Evolutionary conservation across 2,113 vertebrate genomes (phyloP).

Genomic region (Cichladusa arquata): DNA sequence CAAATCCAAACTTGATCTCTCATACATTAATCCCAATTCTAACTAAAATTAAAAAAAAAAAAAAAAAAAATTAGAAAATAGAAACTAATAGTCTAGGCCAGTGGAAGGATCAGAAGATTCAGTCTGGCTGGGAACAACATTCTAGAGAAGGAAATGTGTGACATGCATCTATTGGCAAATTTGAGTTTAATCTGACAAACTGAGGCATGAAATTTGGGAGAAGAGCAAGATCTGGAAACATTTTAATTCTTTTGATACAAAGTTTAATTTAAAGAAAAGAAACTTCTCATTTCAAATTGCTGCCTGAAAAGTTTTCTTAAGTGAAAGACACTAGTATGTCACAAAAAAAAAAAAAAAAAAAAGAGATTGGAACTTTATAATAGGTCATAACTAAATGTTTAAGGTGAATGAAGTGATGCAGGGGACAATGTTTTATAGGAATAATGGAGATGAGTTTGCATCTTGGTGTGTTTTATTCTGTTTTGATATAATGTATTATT

Average conservation of each 20-base stretch:
- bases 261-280: neutral
- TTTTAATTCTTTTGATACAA: neutral
- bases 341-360: neutral
- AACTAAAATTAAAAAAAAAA: too few relatives aligned
- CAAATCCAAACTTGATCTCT: too few relatives aligned
- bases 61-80: too few relatives aligned
- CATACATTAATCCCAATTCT: too few relatives aligned
- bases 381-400: neutral
- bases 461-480: neutral
- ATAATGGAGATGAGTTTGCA: neutral
- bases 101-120: neutral
- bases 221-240: neutral
- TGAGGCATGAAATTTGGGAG: neutral
- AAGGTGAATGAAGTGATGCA: neutral
- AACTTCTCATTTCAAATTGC: neutral
- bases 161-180: neutral
- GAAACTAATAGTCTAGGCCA: neutral
- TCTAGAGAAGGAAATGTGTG: neutral
- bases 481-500: neutral
- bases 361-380: accelerated
- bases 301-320: neutral
- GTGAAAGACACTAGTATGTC: neutral
- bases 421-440: neutral
- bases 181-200: neutral
- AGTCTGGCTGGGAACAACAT: neutral